Evolutionary conservation across 2,888 invertebrate species (phyloP), one percentile per base, ranked within the genome.

Genomic region (Tetrapedia diversipes): DNA sequence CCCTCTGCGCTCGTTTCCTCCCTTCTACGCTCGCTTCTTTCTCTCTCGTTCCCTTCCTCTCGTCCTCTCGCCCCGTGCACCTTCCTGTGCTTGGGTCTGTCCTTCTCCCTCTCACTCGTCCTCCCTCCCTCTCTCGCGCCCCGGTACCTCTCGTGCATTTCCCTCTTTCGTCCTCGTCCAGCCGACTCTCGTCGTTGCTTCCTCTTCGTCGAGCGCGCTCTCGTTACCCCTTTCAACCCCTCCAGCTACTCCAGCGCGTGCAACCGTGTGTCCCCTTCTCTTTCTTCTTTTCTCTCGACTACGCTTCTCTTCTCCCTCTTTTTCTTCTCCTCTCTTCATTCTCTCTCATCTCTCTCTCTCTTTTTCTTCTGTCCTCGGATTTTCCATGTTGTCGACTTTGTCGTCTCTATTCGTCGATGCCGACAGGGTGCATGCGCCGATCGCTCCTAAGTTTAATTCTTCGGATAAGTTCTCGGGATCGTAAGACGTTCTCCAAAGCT

Each of bases 361-460:
- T 10, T 37, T 19, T n/a, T 43, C 61, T 65, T 69, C 49, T 59
- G 69, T 77, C 49, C 64, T 43, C 70, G 69, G 79, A 64, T 72
- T 64, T 64, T 77, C 73, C 77, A 61, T 72, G 73, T 59, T 64
- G 79, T 43, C 76, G 60, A 47, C 39, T 72, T 34, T 63, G 63
- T 72, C 73, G 63, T 72, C 73, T 72, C 56, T 73, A 63, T 51
- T 34, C 72, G 81, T 74, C 67, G 83, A 77, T 77, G 81, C 56
- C 72, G 79, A 57, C 73, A 56, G 77, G 65, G 82, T 80, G 80
- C 84, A 87, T 86, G 87, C 82, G 87, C 81, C 78, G 80, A 74
- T 86, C 73, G 72, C 59, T 61, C 56, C 75, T 54, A 80, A 80
- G 78, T 84, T 84, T 82, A 82, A 83, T 85, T 81, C 81, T 79